Evolutionary conservation across 2,797 vertebrate species (phyloP), one percentile per base, ranked within the genome.

Genomic region (Jordanella pulchra): DNA sequence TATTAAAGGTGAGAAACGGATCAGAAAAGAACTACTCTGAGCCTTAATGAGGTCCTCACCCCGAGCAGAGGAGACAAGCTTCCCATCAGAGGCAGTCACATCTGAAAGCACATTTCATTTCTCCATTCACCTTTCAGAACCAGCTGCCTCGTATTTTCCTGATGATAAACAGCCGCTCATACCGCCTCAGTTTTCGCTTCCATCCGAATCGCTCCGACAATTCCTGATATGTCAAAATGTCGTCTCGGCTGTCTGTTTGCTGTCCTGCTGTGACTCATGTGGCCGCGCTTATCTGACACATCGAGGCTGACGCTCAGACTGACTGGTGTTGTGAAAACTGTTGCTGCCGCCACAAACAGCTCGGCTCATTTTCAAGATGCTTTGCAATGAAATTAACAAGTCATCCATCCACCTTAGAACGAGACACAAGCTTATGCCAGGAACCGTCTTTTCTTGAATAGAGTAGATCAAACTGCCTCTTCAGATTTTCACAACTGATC

Each of bases 301-400:
- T 89, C 75, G 65, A 73, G 68, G 75, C 77, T 67, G 85, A 72
- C 75, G 48, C 77, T 70, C 61, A 68, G 80, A 88, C 64, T 74
- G 86, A 82, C 83, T 77, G 76, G 81, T 85, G 85, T 85, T 75
- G 82, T 86, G 85, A 74, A 88, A 90, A 66, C 89, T 82, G 86
- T 75, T 55, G 15, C 14, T 25, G 81, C 75, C 83, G 23, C 81
- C 73, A 72, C 74, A 71, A 61, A 83, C 76, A 51, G 73, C 65
- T 53, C 76, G 44, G 73, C 63, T 25, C 71, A 44, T 74, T 77
- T 61, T 27, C 23, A 65, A 69, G 66, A 54, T 50, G 76, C 27
- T 71, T 79, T 25, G 63, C 30, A 51, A 71, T 66, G 15, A 51
- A 55, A 48, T 39, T 1, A 30, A 53, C 72, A 72, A 68, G 47